Percentiles rank a stretch among this genome's conserved stretches.
Evolutionary conservation across 2,888 invertebrate genomes (phyloP).

Genomic region (Meiosimyza decipiens): DNA sequence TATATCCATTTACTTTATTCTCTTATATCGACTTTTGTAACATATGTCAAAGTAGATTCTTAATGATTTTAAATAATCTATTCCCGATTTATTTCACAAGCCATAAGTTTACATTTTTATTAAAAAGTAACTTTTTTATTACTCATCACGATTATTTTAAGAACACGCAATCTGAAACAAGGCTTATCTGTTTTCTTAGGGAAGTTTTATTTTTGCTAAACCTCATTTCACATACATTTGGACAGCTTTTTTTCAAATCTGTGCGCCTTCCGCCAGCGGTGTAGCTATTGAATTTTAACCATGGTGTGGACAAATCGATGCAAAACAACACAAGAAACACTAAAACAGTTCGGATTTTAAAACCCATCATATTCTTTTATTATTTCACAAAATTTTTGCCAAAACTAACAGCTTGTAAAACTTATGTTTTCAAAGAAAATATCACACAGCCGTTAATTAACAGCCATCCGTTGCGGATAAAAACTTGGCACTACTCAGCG

Average conservation of each 20-base stretch:
- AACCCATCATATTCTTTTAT: background rate
- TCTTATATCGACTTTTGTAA: too few relatives aligned
- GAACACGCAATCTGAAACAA: too few relatives aligned
- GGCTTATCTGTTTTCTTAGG: background rate
- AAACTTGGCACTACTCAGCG: conserved; percentile 30
- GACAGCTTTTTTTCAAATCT: conserved; percentile 55
- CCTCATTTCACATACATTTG: conserved; percentile 51
- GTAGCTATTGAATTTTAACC: conserved; percentile 57
- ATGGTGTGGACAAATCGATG: conserved; percentile 45
- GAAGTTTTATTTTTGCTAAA: background rate
- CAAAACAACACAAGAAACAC: conserved; percentile 31
- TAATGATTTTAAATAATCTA: too few relatives aligned
- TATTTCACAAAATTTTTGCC: too few relatives aligned
- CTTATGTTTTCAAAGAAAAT: background rate
- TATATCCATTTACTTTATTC: too few relatives aligned
- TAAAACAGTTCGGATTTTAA: conserved; percentile 1
- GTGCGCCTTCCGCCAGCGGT: conserved; percentile 52
- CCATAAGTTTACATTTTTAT: too few relatives aligned
- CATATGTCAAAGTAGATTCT: too few relatives aligned
- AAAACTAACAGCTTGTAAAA: too few relatives aligned
- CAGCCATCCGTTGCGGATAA: conserved; percentile 24
- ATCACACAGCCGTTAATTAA: conserved; percentile 11
- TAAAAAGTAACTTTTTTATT: too few relatives aligned
- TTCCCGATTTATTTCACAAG: too few relatives aligned
- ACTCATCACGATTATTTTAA: too few relatives aligned